phyloP scores from a whole-genome alignment of 2,113 vertebrate species.

The Echinops telfairi region DNA sequence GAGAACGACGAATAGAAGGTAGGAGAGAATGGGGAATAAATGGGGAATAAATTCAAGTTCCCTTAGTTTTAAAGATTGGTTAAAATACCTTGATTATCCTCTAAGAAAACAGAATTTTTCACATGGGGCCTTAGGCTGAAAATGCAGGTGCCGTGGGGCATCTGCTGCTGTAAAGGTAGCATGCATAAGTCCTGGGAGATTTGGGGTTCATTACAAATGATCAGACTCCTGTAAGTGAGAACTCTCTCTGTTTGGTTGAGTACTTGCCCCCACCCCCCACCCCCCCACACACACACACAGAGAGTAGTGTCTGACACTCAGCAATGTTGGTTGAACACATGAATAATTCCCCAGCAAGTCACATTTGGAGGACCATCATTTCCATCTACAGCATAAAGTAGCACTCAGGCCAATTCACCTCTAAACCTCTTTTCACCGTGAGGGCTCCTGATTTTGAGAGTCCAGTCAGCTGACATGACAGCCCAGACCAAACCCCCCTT shows the following conservation, averaged over 20 bases:
- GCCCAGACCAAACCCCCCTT: neutral
- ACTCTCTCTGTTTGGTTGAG: neutral
- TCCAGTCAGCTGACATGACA: neutral
- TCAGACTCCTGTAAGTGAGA: neutral
- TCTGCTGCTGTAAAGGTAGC: neutral
- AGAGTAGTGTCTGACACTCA: neutral
- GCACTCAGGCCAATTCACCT: neutral
- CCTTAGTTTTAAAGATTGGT: neutral
- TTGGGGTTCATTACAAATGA: neutral
- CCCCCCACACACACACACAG: too few species aligned
- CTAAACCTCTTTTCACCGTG: neutral
- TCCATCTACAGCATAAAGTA: neutral
- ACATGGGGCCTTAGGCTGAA: neutral
- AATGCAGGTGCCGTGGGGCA: neutral
- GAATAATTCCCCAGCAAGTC: neutral
- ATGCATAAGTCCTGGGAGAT: neutral
- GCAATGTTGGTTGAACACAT: neutral
- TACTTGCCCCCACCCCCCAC: neutral
- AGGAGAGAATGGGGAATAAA: conserved; percentile 13
- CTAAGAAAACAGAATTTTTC: neutral
- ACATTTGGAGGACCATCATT: neutral
- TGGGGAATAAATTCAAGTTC: conserved; percentile 6
- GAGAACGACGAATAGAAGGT: neutral
- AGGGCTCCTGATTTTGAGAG: neutral
- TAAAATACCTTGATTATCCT: neutral